Base-by-base conservation (phyloP, 2,113 vertebrate species). In the Xenus cinereus region DNA sequence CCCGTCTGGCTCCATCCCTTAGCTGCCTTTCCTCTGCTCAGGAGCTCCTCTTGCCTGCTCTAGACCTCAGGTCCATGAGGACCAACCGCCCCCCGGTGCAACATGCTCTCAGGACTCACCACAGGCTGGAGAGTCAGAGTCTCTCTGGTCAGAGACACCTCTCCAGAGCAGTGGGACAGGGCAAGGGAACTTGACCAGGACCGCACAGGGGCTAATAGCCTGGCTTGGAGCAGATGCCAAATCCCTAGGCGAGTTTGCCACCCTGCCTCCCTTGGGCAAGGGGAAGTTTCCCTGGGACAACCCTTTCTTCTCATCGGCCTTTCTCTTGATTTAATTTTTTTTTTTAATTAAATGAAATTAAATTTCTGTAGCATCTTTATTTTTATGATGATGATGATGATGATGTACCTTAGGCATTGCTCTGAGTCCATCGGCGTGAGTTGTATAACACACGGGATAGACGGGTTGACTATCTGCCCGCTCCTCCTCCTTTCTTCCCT, bases 341-440 rank as follows among this genome's bases (percentile, higher is more conserved):
- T 45, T 72, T 87, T 85, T 94, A 90, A 91, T 94, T 94, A 94
- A 88, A 66, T 41, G 4, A 83, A 92, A 95, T 94, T 94, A 96
- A 75, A 71, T 94, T 93, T 95, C 62, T 57, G 68, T 35, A 91
- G 81, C 87, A 81, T 87, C 50, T 84, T 73, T 26, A 39, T 12
- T 69, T 54, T 66, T 35, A 62, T 63, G 28, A 26, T 92, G 67
- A 30, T 32, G 11, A 23, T 46, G 45, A 46, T 48, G 46, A 48
- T 48, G 48, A 48, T 30, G 32, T 51, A 83, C 94, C 94, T 72
- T 33, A 81, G 93, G 94, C 91, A 51, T 59, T 9, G 84, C 94
- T 93, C 64, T 4, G 41, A 83, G 94, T 86, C 79, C 75, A 12
- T 16, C 8, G 6, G 75, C 74, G 59, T 14, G 56, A 16, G 87